Percentiles rank a stretch among this genome's conserved stretches.
These are phyloP conservation scores for Ichneumoninae sp. DNA, from an alignment of 2,888 invertebrate genomes.

Conservation along the genomic window DNA sequence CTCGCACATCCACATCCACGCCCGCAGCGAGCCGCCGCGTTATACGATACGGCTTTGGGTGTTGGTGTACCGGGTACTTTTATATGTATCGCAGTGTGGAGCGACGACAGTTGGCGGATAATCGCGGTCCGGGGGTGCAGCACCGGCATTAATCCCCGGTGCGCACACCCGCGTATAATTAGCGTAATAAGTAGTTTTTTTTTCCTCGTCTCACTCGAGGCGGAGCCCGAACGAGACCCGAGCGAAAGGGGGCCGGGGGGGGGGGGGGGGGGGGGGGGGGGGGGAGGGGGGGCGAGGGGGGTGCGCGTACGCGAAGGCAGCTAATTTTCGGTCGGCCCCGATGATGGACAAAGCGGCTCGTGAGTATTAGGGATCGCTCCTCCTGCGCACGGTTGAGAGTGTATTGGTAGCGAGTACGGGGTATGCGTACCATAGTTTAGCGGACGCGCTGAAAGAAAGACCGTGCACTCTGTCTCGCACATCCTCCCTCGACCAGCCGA, in stretches of 20 bases:
- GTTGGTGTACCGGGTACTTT: neutral
- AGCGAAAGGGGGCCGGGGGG: conserved; percentile 8
- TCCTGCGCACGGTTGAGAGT: neutral
- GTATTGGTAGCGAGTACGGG: neutral
- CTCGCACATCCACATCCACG: neutral
- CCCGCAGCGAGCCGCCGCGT: neutral
- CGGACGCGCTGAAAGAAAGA: conserved; percentile 73
- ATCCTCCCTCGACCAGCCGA: conserved; percentile 82
- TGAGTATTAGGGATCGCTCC: conserved; percentile 66
- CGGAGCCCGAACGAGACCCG: conserved; percentile 69
- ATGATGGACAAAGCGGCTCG: conserved; percentile 76
- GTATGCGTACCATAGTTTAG: conserved; percentile 54
- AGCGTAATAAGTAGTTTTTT: conserved; percentile 83
- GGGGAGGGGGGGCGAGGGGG: too few relatives aligned
- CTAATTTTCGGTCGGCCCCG: conserved; percentile 80
- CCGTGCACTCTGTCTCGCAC: conserved; percentile 69
- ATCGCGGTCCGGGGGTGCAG: conserved; percentile 72
- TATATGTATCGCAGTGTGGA: conserved; percentile 25
- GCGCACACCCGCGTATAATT: conserved; percentile 81
- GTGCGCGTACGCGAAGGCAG: conserved; percentile 76
- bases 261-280: too few relatives aligned
- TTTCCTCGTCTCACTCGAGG: conserved; percentile 70
- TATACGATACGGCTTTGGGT: neutral
- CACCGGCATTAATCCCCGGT: conserved; percentile 67
- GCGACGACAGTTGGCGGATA: conserved; percentile 80